Percentiles rank a stretch among this genome's conserved stretches.
Conservation (phyloP, 2,113 vertebrate genomes). For the Pycnonotus jocosus region DNA sequence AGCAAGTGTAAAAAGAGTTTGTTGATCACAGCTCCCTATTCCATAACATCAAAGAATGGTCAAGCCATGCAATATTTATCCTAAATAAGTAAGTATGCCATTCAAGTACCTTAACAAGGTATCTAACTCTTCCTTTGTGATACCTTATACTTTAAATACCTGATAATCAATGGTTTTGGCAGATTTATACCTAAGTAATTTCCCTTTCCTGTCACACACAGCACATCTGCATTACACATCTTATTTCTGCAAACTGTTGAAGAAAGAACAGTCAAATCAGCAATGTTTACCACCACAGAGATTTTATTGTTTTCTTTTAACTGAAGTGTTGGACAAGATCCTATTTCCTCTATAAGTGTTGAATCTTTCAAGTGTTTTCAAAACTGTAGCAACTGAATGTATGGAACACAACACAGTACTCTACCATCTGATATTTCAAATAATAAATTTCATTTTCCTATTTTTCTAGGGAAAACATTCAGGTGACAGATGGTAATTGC, state of each 20-base stretch:
- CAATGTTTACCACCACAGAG: background rate
- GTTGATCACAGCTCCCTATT: background rate
- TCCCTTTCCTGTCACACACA: rapidly evolving
- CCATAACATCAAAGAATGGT: background rate
- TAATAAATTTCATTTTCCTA: background rate
- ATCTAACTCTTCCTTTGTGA: background rate
- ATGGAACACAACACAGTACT: background rate
- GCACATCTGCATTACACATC: background rate
- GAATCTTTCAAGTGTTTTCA: background rate
- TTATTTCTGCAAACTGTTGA: background rate
- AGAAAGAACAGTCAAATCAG: background rate
- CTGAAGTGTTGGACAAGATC: background rate
- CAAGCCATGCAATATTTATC: background rate
- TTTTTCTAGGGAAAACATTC: background rate
- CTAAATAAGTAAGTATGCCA: background rate
- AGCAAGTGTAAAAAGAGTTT: background rate
- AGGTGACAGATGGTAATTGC: background rate
- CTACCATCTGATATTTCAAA: background rate
- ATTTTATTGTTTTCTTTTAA: background rate
- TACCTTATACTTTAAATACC: background rate
- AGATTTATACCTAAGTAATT: background rate
- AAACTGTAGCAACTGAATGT: background rate
- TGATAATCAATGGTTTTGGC: background rate
- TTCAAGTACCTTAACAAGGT: background rate
- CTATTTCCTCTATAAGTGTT: background rate